Conservation (phyloP, 2,113 vertebrate species). For the Strix aluco region DNA sequence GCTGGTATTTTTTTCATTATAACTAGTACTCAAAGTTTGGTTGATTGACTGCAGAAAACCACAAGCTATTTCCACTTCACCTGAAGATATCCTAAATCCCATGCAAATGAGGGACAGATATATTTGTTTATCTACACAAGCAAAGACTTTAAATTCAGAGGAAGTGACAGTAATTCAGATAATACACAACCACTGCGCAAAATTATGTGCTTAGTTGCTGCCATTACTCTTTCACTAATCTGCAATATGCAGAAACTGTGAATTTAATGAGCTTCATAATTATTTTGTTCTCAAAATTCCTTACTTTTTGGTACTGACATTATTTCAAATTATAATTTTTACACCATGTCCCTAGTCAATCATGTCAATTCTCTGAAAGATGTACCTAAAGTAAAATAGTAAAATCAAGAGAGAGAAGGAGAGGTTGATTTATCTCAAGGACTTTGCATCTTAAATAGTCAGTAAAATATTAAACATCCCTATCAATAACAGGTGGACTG, state of each 20-base stretch:
- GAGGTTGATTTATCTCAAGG: constrained; percentile 62
- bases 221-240: constrained; percentile 60
- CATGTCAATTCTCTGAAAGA: constrained; percentile 17
- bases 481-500: constrained; percentile 47
- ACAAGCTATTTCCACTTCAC: not conserved
- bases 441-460: constrained; percentile 53
- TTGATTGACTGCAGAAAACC: not conserved
- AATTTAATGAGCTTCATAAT: constrained; percentile 54
- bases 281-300: constrained; percentile 44
- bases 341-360: not conserved
- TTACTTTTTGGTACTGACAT: constrained; percentile 32
- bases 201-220: constrained; percentile 36
- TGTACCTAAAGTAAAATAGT: not conserved
- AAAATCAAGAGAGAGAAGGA: constrained; percentile 6
- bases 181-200: constrained; percentile 21
- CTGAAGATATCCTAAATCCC: not conserved
- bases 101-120: constrained; percentile 35
- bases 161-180: constrained; percentile 36
- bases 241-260: constrained; percentile 30
- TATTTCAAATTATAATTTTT: constrained; percentile 48
- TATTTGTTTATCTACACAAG: constrained; percentile 45
- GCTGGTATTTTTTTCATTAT: not conserved
- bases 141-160: constrained; percentile 28
- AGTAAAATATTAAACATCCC: constrained; percentile 61
- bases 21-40: not conserved